These are phyloP conservation scores for Aradus depressus DNA, from an alignment of 2,888 invertebrate species.

Conservation along the genomic window DNA sequence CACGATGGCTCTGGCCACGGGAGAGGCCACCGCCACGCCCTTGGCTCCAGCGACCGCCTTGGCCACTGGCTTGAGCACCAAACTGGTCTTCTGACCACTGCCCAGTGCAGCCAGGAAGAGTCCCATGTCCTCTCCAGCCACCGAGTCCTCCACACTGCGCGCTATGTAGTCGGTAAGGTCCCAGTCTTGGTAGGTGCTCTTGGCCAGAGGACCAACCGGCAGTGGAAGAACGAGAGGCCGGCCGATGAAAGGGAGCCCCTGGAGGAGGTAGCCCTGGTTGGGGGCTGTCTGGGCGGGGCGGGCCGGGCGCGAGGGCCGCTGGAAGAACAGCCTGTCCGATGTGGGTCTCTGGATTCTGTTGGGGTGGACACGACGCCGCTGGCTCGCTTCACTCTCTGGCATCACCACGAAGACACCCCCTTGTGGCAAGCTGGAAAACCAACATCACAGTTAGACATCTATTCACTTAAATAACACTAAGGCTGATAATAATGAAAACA, in stretches of 20 bases:
- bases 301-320: neutral
- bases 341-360: neutral
- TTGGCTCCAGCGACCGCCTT: slow-evolving; percentile 52
- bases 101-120: slow-evolving; percentile 10
- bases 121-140: slow-evolving; percentile 14
- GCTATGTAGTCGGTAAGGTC: slow-evolving; percentile 21
- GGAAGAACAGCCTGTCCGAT: neutral
- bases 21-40: slow-evolving; percentile 58
- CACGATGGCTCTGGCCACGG: slow-evolving; percentile 53
- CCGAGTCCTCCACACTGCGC: slow-evolving; percentile 18
- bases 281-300: neutral
- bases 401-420: too few relatives aligned
- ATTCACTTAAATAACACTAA: too few relatives aligned
- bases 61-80: slow-evolving; percentile 51
- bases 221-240: too few relatives aligned
- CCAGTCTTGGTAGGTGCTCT: slow-evolving; percentile 6
- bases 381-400: too few relatives aligned
- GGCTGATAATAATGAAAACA: too few relatives aligned
- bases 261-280: neutral
- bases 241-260: neutral
- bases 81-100: slow-evolving; percentile 18
- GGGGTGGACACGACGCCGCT: too few relatives aligned
- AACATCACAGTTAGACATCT: too few relatives aligned
- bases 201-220: too few relatives aligned
- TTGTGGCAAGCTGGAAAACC: too few relatives aligned